phyloP scores from a whole-genome alignment of 2,888 invertebrate species.

The Drosophila antonietae region DNA sequence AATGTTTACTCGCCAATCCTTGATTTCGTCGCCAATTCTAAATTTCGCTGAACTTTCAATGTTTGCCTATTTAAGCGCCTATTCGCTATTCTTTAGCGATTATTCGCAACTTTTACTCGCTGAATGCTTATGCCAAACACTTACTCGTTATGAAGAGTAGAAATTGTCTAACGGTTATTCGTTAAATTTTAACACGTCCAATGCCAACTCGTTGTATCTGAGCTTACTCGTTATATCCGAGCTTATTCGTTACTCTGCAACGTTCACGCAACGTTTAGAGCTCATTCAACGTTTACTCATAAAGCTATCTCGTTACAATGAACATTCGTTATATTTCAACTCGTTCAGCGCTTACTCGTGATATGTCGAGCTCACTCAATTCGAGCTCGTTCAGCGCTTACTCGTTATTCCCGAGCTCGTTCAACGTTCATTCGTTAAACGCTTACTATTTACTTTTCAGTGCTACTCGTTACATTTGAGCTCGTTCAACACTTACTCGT shows the following conservation, averaged over 20 bases:
- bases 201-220: neutral
- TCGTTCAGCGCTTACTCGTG: too few species aligned
- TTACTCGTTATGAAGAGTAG: neutral
- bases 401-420: too few species aligned
- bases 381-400: too few species aligned
- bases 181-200: constrained; percentile 1
- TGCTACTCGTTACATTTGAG: too few species aligned
- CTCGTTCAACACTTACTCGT: too few species aligned
- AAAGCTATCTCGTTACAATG: too few species aligned
- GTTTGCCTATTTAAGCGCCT: neutral
- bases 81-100: neutral
- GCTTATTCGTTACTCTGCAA: neutral
- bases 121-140: neutral
- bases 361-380: too few species aligned
- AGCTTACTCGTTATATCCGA: neutral
- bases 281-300: neutral
- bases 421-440: too few species aligned
- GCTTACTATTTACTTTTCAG: too few species aligned
- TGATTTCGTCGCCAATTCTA: neutral
- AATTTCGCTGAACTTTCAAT: neutral
- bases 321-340: too few species aligned
- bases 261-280: neutral
- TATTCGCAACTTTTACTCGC: neutral
- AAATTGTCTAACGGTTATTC: neutral
- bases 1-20: neutral